These are phyloP conservation scores for Vimba vimba DNA, from an alignment of 2,113 vertebrate species.

Conservation along the genomic window DNA sequence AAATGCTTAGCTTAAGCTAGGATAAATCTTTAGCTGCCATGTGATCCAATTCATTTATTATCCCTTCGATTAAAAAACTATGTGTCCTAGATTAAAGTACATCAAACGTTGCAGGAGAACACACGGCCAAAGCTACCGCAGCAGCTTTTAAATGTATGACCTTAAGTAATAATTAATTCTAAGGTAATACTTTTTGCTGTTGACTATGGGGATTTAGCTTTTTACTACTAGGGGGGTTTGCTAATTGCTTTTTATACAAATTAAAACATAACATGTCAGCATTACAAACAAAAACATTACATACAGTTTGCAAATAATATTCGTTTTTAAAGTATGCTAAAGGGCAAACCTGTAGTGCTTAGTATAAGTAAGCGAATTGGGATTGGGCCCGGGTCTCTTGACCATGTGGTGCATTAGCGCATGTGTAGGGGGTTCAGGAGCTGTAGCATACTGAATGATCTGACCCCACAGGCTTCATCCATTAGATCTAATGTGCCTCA, in stretches of 20 bases:
- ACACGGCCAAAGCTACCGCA: not conserved
- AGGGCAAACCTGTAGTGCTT: not conserved
- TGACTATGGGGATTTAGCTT: no score
- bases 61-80: not conserved
- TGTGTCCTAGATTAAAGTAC: no score
- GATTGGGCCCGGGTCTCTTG: not conserved
- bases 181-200: no score
- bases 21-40: not conserved
- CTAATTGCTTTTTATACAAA: no score
- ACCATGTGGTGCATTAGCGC: constrained; percentile 65
- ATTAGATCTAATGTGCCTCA: constrained; percentile 73
- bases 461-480: constrained; percentile 63
- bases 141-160: not conserved
- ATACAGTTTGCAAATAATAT: not conserved
- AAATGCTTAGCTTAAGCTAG: not conserved
- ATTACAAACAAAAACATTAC: not conserved
- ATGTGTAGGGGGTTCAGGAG: constrained; percentile 28
- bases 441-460: constrained; percentile 45
- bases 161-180: not conserved
- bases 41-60: not conserved
- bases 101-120: not conserved
- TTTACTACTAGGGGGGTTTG: no score
- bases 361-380: not conserved
- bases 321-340: not conserved
- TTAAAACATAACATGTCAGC: no score